Evolutionary conservation across 2,888 invertebrate genomes (phyloP).

Genomic region (Cynaeus angustus): DNA sequence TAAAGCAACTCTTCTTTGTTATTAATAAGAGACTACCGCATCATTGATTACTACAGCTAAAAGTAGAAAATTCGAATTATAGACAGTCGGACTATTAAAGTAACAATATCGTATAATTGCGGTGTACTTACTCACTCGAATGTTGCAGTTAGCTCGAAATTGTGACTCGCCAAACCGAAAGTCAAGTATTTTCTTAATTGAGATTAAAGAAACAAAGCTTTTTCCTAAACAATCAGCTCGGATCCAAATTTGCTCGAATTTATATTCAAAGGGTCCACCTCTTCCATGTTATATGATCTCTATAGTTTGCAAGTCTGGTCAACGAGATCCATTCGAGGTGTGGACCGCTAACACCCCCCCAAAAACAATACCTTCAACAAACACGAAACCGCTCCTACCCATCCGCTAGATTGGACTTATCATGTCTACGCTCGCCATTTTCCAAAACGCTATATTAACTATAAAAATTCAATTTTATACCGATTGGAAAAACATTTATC

Average conservation of each 20-base stretch:
- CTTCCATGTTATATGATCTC: slow-evolving; percentile 46
- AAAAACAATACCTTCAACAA: slow-evolving; percentile 43
- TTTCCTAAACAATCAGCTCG: slow-evolving; percentile 35
- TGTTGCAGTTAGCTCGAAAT: slow-evolving; percentile 33
- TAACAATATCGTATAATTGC: slow-evolving; percentile 41
- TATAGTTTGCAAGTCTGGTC: slow-evolving; percentile 42
- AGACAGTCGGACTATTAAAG: slow-evolving; percentile 33
- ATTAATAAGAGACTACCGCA: slow-evolving; percentile 39
- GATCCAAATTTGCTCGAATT: slow-evolving; percentile 36
- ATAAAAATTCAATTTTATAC: slow-evolving; percentile 28
- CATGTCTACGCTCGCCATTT: slow-evolving; percentile 19
- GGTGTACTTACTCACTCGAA: slow-evolving; percentile 31
- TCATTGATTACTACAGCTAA: slow-evolving; percentile 13
- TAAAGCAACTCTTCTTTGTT: slow-evolving; percentile 42
- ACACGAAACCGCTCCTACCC: slow-evolving; percentile 19
- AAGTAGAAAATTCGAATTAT: slow-evolving; percentile 28
- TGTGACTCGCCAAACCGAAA: slow-evolving; percentile 21
- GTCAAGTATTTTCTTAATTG: slow-evolving; percentile 32
- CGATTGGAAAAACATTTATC: slow-evolving; percentile 20
- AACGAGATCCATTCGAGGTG: slow-evolving; percentile 38
- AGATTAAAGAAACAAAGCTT: slow-evolving; percentile 34
- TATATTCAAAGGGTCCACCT: slow-evolving; percentile 46
- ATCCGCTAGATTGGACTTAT: slow-evolving; percentile 27
- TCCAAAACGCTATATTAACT: slow-evolving; percentile 10
- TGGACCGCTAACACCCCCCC: slow-evolving; percentile 27